Conservation (phyloP, 1,140 invertebrate species). For the Vanessa tameamea region DNA sequence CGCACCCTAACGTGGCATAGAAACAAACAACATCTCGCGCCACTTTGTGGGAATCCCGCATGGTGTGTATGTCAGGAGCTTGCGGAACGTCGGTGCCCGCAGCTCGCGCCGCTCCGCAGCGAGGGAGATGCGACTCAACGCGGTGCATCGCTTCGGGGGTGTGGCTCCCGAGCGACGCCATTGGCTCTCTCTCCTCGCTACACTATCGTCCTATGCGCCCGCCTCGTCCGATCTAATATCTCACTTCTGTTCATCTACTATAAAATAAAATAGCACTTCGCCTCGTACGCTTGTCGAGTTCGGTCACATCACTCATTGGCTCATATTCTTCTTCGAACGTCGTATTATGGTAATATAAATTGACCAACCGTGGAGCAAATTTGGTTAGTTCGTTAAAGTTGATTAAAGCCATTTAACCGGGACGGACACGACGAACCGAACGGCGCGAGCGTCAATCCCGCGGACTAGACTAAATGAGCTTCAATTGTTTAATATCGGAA, state of each 20-base stretch:
- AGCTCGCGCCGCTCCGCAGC: constrained; percentile 37
- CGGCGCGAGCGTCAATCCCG: constrained; percentile 75
- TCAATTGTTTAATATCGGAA: constrained; percentile 80
- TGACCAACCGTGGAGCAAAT: constrained; percentile 81
- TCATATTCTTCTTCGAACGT: constrained; percentile 45
- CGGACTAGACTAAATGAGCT: constrained; percentile 72
- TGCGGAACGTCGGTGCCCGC: constrained; percentile 42
- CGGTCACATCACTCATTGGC: constrained; percentile 66
- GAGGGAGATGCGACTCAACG: constrained; percentile 35
- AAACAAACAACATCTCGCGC: constrained; percentile 68
- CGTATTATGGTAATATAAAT: constrained; percentile 82
- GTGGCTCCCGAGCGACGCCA: constrained; percentile 53
- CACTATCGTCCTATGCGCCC: constrained; percentile 58
- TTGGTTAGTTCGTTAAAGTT: constrained; percentile 82
- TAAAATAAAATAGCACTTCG: constrained; percentile 56
- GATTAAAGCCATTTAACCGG: constrained; percentile 82
- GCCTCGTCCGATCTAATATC: constrained; percentile 50
- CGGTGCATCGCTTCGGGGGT: constrained; percentile 46
- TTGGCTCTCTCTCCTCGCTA: constrained; percentile 48
- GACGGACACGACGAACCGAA: constrained; percentile 73
- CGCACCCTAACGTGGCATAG: constrained; percentile 59
- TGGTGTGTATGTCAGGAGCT: constrained; percentile 46
- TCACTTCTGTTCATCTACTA: constrained; percentile 53
- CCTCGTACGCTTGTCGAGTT: constrained; percentile 35
- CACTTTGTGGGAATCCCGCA: constrained; percentile 77